Base-by-base conservation (phyloP, 1,140 invertebrate genomes). In the Euura saliciscinereae region DNA sequence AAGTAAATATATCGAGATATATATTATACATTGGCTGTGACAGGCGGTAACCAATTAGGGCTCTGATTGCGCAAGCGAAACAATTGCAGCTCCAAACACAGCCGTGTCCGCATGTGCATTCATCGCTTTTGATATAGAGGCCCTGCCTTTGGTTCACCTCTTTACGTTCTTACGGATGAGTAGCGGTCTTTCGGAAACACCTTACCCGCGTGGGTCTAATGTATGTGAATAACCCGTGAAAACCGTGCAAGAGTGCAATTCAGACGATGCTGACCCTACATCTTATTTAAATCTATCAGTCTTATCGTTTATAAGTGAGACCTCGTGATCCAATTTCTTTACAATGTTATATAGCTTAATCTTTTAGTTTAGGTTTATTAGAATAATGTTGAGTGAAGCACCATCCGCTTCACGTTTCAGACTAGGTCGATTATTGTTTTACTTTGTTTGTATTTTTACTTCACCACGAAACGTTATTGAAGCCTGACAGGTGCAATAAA, bases 241-340 rank as follows among this genome's bases (percentile, higher is more conserved):
- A 59, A 3, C 0, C 42, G 10, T 69, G n/a, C 44, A 6, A 44
- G 10, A 69, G 68, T 69, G 68, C 68, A 69, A 44, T 69, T 69
- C 11, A 69, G 45, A 69, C 5, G 68, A 69, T 69, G 11, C 68
- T 59, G 10, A 59, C 13, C 51, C 51, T 59, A n/a, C 13, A 59
- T 59, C 4, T 59, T 59, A 2, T 59, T 59, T 6, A n/a, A 11
- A 8, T 6, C 13, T 59, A 59, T 59, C 51, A 59, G 5, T 59
- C 13, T 59, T 11, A 59, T n/a, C 51, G 51, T 28, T 59, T 59
- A 11, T 59, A 28, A 28, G 28, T 59, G 51, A 59, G 51, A 59
- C 51, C 51, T 11, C 51, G 51, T 59, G 51, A 59, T 59, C 51
- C 51, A 59, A 59, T 11, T 59, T 11, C 8, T 59, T 59, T 59